Base-by-base conservation (phyloP, 1,140 invertebrate species). In the Drosophila cardini region DNA sequence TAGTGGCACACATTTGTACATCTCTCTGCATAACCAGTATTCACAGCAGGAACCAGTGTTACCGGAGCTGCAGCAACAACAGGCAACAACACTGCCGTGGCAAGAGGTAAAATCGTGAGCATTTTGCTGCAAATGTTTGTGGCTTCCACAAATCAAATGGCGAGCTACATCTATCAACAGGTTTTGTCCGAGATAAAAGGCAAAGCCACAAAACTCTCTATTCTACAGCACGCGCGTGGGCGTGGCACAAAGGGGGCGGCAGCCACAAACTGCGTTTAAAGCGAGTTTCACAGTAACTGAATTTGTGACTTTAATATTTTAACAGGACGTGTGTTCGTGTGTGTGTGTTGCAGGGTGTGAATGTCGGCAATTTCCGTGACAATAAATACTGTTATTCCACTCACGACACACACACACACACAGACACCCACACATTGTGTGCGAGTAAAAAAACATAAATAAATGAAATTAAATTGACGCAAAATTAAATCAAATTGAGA, bases 1-100 rank as follows among this genome's bases (percentile, higher is more conserved):
- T 67, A 95, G 94, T 13, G 87, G 94, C 18, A 94, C 95, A 65
- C 96, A 97, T 91, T 92, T 97, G 38, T 91, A 93, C 76, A 92
- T 92, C 58, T 92, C 74, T 63, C 72, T 91, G 30, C 45, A 58
- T 11, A 77, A 43, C 63, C 53, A 61, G 48, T 36, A 71, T 32
- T 21, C 65, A 32, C 16, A 46, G 45, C 34, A 18, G 30, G 38
- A 34, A 48, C 58, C 21, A 4, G 21, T 48, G 42, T 38, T 26
- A 30, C 32, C 15, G 36, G 9, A 21, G 34, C 50, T 50, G 63
- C 15, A 18, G 18, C 10, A 30, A 30, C 52, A 65, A 15, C 9
- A 15, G 16, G 7, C 21, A 40, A 30, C 61, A 58, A 55, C 63
- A 62, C 71, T 11, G 40, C 75, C 15, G 26, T 76, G 68, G 71